These are phyloP conservation scores for Lepidonotus clava DNA, from an alignment of 2,888 invertebrate species.

Conservation along the genomic window DNA sequence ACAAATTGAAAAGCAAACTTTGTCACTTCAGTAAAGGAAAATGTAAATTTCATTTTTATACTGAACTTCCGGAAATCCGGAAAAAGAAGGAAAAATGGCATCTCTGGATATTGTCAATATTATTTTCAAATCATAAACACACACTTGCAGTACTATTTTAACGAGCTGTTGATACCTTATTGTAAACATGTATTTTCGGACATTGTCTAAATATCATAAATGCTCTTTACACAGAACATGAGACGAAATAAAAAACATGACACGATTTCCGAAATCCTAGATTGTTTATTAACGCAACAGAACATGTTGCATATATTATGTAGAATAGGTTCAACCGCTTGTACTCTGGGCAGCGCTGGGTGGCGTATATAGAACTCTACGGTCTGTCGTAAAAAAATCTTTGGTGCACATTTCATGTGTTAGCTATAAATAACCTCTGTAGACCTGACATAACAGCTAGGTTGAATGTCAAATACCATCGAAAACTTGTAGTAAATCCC, in stretches of 20 bases:
- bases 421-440: neutral
- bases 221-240: too few species aligned
- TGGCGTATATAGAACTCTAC: neutral
- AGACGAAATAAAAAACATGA: too few species aligned
- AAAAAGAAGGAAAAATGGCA: too few species aligned
- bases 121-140: neutral
- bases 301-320: neutral
- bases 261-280: neutral
- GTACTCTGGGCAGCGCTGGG: neutral
- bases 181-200: neutral
- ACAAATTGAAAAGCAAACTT: too few species aligned
- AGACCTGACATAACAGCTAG: neutral
- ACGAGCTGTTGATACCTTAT: neutral
- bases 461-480: neutral
- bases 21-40: too few species aligned
- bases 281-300: slow-evolving; percentile 3
- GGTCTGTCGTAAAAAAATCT: neutral
- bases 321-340: neutral
- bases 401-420: slow-evolving; percentile 28
- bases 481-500: neutral
- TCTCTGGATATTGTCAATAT: too few species aligned
- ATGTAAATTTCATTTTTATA: too few species aligned
- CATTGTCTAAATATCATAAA: too few species aligned
- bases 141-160: neutral
- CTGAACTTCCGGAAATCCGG: too few species aligned